Conservation (phyloP, 37 sponge, comb jelly and placozoan species). For the Mnemiopsis leidyi region DNA sequence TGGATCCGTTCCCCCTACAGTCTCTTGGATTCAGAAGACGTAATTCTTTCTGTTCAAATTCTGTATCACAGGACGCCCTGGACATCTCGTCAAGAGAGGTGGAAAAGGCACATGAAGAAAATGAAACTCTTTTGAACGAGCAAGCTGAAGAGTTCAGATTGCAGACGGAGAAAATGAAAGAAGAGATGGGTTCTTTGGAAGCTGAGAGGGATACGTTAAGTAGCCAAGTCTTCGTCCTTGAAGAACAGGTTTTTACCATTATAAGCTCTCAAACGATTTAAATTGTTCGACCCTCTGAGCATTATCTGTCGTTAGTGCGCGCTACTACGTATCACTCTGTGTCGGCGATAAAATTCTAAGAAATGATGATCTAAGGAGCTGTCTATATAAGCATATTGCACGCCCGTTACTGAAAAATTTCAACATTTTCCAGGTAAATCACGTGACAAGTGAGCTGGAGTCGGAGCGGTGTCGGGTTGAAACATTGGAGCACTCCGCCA, state of each 20-base stretch:
- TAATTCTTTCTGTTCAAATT: too few relatives aligned
- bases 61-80: conserved; percentile 3
- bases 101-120: neutral
- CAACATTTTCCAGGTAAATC: neutral
- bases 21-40: too few relatives aligned
- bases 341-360: too few relatives aligned
- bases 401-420: too few relatives aligned
- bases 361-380: too few relatives aligned
- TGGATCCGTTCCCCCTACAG: too few relatives aligned
- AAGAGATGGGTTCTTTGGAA: neutral
- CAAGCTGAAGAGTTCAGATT: neutral
- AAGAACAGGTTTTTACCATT: conserved; percentile 57
- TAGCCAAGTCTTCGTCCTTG: neutral
- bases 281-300: neutral
- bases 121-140: neutral
- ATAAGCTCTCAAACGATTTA: too few relatives aligned
- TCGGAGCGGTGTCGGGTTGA: conserved; percentile 1
- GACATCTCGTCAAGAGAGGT: neutral
- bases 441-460: conserved; percentile 4
- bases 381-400: too few relatives aligned
- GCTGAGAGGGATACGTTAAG: conserved; percentile 7
- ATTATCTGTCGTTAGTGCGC: neutral
- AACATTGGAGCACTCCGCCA: conserved; percentile 14
- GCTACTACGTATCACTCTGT: too few relatives aligned
- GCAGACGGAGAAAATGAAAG: neutral